Evolutionary conservation across 2,888 invertebrate genomes (phyloP), one percentile per base, ranked within the genome.

Genomic region (Lasioglossum morio): DNA sequence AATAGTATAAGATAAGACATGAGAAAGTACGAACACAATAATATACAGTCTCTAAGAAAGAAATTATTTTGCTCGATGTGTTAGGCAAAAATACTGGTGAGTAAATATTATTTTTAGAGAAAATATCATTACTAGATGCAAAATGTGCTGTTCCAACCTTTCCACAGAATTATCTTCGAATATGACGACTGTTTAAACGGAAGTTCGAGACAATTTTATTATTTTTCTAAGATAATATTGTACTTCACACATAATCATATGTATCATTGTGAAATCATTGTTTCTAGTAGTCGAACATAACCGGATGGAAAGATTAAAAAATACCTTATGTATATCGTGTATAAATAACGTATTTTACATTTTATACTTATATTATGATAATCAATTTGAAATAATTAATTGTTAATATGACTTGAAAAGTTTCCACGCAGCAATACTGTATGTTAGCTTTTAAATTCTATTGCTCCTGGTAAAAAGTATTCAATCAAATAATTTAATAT

Each of bases 21-120:
- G 43, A 79, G 30, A 72, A 40, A 76, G 40, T 63, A 76, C 27
- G 60, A 60, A 76, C 63, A 76, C n/a, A 75, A 60, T 12, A 37
- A 75, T 40, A 75, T 27, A 60, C 27, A 16, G 63, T 63, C 30
- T 63, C 63, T 63, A 63, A 63, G 63, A 30, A 30, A 63, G 7
- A 63, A 63, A 63, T 63, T 30, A 63, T 16, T 66, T 66, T 34
- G 34, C 66, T 66, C 30, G 66, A 66, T 23, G 37, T 40, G n/a
- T 37, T 69, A 37, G 12, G 69, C 34, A n/a, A 10, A 37, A 23
- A 69, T 37, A 37, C 37, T 37, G 16, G 37, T 37, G 37, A 69
- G 23, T 40, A 23, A 69, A 69, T 40, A 40, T 69, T 23, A 23
- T 23, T 12, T n/a, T 69, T 5, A n/a, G 34, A 69, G 69, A 40